Percentiles rank a stretch among this genome's conserved stretches.
These are phyloP conservation scores for Uromys caudimaculatus DNA, from an alignment of 2,797 vertebrate genomes.

Conservation along the genomic window DNA sequence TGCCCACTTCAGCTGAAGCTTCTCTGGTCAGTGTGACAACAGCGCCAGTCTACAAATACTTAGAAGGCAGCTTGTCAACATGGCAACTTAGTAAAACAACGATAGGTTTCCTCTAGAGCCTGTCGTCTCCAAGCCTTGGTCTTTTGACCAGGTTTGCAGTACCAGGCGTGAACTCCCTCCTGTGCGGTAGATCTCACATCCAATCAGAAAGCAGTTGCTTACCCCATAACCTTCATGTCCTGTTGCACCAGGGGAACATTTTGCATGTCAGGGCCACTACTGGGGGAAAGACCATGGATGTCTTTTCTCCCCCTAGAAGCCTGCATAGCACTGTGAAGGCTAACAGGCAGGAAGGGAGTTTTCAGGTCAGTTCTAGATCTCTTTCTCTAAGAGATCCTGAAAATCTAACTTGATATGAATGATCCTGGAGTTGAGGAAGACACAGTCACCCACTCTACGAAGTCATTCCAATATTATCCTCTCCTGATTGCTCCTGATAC, in stretches of 20 bases:
- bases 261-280: neutral
- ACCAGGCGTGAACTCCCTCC: neutral
- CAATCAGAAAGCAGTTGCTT: neutral
- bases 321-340: no score
- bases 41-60: neutral
- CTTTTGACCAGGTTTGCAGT: neutral
- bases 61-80: neutral
- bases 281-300: neutral
- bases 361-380: neutral
- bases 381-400: neutral
- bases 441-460: neutral
- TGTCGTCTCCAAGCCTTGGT: neutral
- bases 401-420: neutral
- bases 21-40: neutral
- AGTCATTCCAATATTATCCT: neutral
- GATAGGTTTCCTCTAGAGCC: neutral
- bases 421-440: neutral
- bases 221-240: neutral
- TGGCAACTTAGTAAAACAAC: neutral
- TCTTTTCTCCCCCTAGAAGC: neutral
- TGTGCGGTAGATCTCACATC: neutral
- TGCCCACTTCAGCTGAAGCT: neutral
- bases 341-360: neutral
- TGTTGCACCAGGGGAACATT: neutral
- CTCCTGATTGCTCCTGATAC: neutral